A percentile compares a stretch with the other conserved stretches of the same genome.
Conservation (phyloP, 1,140 invertebrate species). For the Ceratina japonica region DNA sequence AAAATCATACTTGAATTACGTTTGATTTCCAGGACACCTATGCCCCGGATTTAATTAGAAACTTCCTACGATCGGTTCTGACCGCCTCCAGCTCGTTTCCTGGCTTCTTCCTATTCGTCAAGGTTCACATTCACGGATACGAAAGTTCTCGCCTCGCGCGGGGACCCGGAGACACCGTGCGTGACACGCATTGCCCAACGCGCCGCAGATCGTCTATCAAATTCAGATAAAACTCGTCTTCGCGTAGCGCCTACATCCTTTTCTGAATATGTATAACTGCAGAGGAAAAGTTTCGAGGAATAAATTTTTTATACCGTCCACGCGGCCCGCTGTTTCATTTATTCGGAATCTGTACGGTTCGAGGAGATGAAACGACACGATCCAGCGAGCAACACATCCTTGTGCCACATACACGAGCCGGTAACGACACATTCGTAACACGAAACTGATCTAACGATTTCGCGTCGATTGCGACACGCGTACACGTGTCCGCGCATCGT, state of each 20-base stretch:
- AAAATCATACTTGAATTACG: too few relatives aligned
- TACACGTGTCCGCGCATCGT: neutral
- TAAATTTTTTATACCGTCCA: neutral
- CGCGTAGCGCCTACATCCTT: too few relatives aligned
- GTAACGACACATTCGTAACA: constrained; percentile 48
- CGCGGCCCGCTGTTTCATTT: too few relatives aligned
- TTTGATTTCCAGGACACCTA: constrained; percentile 25
- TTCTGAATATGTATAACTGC: neutral
- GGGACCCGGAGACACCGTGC: neutral
- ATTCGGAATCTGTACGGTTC: neutral
- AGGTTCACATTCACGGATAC: constrained; percentile 7
- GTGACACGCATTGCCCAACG: constrained; percentile 12
- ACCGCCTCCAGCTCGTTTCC: constrained; percentile 8
- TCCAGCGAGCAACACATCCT: constrained; percentile 46
- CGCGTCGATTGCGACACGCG: constrained; percentile 24
- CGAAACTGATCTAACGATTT: constrained; percentile 33
- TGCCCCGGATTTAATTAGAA: constrained; percentile 39
- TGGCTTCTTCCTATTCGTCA: constrained; percentile 11
- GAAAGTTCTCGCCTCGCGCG: constrained; percentile 9
- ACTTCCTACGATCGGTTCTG: constrained; percentile 45
- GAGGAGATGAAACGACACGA: constrained; percentile 32
- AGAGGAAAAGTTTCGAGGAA: neutral
- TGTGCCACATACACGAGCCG: constrained; percentile 45
- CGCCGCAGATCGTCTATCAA: neutral
- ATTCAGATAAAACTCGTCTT: neutral